Base-by-base conservation (phyloP, 92 coral and sea anemone genomes). In the Heliopora coerulea region DNA sequence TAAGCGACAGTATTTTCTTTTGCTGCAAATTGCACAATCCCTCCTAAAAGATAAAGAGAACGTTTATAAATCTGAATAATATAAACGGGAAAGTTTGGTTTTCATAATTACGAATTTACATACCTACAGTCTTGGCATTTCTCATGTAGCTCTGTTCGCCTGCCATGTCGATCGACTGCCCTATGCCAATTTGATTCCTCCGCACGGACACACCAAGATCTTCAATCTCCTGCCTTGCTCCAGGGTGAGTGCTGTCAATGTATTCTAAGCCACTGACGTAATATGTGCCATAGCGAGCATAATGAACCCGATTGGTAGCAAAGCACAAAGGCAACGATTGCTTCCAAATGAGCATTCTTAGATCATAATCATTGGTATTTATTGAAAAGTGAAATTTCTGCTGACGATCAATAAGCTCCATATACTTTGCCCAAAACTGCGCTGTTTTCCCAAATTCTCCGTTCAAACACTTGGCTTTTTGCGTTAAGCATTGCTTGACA, bases 141-240 rank as follows among this genome's bases (percentile, higher is more conserved):
- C 41, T 5, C 74, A 68, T 49, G 59, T 68, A 68, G 32, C 59
- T 8, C 30, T 68, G 74, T 49, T 68, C 74, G 5, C 42, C 42
- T 8, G 74, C 74, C 17, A 68, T 20, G 31, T 68, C 74, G 31
- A 49, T 49, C 26, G 59, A 20, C 26, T 68, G 74, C 24, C 74
- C 74, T 8, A 68, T 68, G 5, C 74, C 74, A 8, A 68, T 20
- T 19, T 68, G 39, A 48, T 68, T 65, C 0, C 30, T 17, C 3
- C 56, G 31, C 2, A 65, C 56, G 5, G 74, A 49, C 60, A 68
- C 44, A 20, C 74, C 74, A 68, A 68, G 33, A 29, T 29, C 44
- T 68, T 68, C 74, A 13, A 68, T 68, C 44, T 68, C 60, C 15
- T 48, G n/a, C 30, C 26, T 68, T 48, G 74, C 60, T 68, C 74